Evolutionary conservation across 2,113 vertebrate species (phyloP).

Genomic region (Periophthalmodon schlosseri): DNA sequence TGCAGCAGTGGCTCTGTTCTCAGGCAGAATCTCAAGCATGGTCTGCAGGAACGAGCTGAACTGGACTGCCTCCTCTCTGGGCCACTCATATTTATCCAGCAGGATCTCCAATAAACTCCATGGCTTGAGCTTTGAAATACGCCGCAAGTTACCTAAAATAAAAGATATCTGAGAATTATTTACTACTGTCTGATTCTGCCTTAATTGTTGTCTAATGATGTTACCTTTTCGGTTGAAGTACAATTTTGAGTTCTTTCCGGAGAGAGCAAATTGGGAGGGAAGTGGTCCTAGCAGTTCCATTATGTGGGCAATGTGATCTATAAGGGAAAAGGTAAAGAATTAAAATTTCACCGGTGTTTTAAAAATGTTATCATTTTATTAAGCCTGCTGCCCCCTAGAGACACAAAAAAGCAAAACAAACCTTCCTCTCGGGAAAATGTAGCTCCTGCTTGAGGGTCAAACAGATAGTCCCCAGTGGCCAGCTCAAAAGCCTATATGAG

Average conservation of each 20-base stretch:
- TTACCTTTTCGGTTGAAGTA: constrained; percentile 89
- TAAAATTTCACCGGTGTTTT: not conserved
- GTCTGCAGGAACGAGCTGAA: constrained; percentile 94
- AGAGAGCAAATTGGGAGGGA: constrained; percentile 87
- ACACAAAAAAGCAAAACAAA: constrained; percentile 26
- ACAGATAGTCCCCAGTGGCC: constrained; percentile 74
- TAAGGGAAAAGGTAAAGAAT: constrained; percentile 59
- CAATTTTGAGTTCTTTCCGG: constrained; percentile 89
- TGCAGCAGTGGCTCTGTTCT: constrained; percentile 87
- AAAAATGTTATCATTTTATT: not conserved
- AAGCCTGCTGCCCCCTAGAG: not conserved
- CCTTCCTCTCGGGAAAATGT: constrained; percentile 71
- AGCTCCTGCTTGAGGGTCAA: constrained; percentile 68
- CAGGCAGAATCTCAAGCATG: constrained; percentile 92
- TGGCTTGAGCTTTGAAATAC: constrained; percentile 92
- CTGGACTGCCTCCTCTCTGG: constrained; percentile 84
- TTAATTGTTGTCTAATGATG: not conserved
- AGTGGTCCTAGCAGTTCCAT: constrained; percentile 94
- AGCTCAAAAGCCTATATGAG: constrained; percentile 69
- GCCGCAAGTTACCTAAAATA: constrained; percentile 86
- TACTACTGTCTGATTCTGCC: not conserved
- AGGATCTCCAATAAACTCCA: constrained; percentile 94
- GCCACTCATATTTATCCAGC: constrained; percentile 94
- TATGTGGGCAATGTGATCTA: constrained; percentile 98
- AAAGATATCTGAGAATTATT: no score